Percentiles rank a stretch among this genome's conserved stretches.
Conservation (phyloP, 2,797 vertebrate genomes). For the Calcarius lapponicus region DNA sequence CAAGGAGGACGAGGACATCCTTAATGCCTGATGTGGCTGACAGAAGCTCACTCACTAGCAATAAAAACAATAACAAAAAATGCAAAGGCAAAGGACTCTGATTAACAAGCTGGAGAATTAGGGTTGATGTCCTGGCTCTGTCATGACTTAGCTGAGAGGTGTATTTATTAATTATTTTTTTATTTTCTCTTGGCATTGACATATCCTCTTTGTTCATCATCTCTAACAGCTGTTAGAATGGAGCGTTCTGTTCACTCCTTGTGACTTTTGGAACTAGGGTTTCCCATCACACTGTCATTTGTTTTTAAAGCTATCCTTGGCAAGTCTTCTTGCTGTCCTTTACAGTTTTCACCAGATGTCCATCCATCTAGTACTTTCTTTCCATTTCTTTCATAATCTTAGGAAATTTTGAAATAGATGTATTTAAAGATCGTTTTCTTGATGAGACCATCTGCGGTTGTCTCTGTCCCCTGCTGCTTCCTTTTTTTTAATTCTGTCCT, state of each 20-base stretch:
- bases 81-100: background rate
- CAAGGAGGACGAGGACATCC: background rate
- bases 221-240: background rate
- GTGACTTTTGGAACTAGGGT: background rate
- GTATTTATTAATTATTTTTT: no score
- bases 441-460: background rate
- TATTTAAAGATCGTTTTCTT: background rate
- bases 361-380: background rate
- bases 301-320: background rate
- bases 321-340: background rate
- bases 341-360: background rate
- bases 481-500: background rate
- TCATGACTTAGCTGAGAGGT: background rate
- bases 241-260: background rate
- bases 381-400: background rate
- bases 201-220: background rate
- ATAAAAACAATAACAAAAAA: background rate
- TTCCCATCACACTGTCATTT: fast-evolving
- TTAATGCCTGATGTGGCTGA: background rate
- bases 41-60: background rate
- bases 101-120: background rate
- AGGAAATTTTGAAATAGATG: background rate
- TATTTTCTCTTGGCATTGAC: background rate
- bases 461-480: background rate
- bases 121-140: background rate